phyloP scores from a whole-genome alignment of 30 jellyfish, hydroid and myxozoan genomes.

The Aurelia sp. region DNA sequence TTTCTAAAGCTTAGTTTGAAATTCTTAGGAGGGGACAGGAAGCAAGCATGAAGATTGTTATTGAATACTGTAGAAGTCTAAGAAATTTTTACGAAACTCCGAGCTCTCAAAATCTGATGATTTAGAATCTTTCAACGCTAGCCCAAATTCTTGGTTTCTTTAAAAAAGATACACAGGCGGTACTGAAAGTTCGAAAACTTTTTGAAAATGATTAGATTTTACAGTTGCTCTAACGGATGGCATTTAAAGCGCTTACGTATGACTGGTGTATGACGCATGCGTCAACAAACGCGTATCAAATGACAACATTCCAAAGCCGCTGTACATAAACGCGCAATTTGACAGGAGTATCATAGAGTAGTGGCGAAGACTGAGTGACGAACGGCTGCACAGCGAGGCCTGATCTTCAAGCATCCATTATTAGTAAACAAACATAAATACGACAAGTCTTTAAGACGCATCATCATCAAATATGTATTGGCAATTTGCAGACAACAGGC shows the following conservation, averaged over 20 bases:
- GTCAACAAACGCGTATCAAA: constrained; percentile 45
- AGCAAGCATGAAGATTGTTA: too few relatives aligned
- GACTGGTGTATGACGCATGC: constrained; percentile 72
- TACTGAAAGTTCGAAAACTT: too few relatives aligned
- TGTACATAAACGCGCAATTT: constrained; percentile 21
- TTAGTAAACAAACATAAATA: neutral
- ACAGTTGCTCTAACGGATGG: constrained; percentile 14
- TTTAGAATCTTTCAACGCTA: too few relatives aligned
- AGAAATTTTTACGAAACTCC: too few relatives aligned
- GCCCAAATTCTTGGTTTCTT: too few relatives aligned
- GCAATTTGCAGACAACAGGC: constrained; percentile 74
- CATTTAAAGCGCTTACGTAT: constrained; percentile 19
- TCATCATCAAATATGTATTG: constrained; percentile 41
- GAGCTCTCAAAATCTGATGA: too few relatives aligned
- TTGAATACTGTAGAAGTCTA: too few relatives aligned
- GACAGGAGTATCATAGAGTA: neutral
- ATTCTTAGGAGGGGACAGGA: too few relatives aligned
- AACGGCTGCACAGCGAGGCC: constrained; percentile 18
- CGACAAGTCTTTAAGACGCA: constrained; percentile 33
- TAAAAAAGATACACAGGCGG: too few relatives aligned
- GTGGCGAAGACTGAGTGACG: constrained; percentile 26
- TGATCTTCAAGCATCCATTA: neutral
- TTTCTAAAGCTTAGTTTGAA: too few relatives aligned
- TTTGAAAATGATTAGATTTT: too few relatives aligned
- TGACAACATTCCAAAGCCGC: constrained; percentile 49